Base-by-base conservation (phyloP, 2,888 invertebrate genomes). In the Volucella inflata region DNA sequence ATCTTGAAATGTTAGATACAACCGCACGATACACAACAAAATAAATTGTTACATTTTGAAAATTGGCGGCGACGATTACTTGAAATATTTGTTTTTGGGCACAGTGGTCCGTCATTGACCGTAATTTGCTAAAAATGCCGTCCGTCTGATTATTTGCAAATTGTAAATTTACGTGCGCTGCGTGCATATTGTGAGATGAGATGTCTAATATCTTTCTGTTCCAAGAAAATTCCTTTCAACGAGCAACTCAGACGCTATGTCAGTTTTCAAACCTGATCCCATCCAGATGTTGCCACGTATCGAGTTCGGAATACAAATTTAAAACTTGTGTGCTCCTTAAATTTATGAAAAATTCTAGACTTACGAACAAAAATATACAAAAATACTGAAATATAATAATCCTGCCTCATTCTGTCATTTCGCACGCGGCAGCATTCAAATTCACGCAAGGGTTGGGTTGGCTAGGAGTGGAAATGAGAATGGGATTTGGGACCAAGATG, bases 391-490 rank as follows among this genome's bases (percentile, higher is more conserved):
- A 57, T 55, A 42, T 36, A 16, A 57, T 4, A 30, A 59, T 12
- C 14, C 14, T 62, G 48, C 17, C 82, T 55, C 48, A 79, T 70
- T 72, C 68, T 78, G 60, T 55, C 48, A 74, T 70, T 72, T 64
- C 74, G 60, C 67, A 67, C 50, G 67, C 72, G 82, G 72, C 55
- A 30, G 6, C 30, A 68, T 74, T 79, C 64, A 74, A 70, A 42
- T 78, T 64, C 62, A 57, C 55, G 59, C 79, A 62, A 72, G 71
- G 75, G 71, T 72, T 75, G 74, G 64, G 40, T n/a, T n/a, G 8
- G 6, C 14, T 48, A 0, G 30, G 30, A 30, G 30, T 30, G 30
- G 30, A 30, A 6, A 30, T 30, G 30, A 30, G 30, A 30, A 30
- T 30, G 30, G 30, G 30, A 30, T 30, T 30, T 6, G 30, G 30